Evolutionary conservation across 2,797 vertebrate genomes (phyloP).

Genomic region (Capromys pilorides): DNA sequence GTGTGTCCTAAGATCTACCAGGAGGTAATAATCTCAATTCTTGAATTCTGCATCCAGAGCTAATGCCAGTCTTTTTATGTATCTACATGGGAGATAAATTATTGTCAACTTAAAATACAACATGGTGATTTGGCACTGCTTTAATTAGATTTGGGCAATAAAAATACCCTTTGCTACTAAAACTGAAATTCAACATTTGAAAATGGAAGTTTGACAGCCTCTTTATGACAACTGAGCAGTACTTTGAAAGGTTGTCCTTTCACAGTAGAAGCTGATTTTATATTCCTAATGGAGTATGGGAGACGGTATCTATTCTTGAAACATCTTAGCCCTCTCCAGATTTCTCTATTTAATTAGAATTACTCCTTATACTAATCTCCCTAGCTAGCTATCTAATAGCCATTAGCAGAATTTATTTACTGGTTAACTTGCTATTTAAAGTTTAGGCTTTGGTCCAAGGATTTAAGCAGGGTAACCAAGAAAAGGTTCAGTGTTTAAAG

Average conservation of each 20-base stretch:
- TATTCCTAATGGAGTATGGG: conserved; percentile 73
- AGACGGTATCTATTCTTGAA: conserved; percentile 73
- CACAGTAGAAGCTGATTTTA: conserved; percentile 73
- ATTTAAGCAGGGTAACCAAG: conserved; percentile 70
- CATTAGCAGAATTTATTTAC: conserved; percentile 78
- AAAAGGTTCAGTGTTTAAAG: conserved; percentile 60
- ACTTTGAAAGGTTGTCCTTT: conserved; percentile 68
- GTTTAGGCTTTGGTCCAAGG: conserved; percentile 67
- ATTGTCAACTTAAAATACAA: conserved; percentile 64
- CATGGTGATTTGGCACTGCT: conserved; percentile 53
- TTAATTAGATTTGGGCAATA: conserved; percentile 69
- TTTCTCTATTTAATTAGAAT: conserved; percentile 78
- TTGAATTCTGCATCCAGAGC: conserved; percentile 41
- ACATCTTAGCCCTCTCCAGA: conserved; percentile 72
- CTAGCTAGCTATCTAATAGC: conserved; percentile 73
- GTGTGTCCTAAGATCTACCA: background rate
- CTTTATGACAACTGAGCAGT: conserved; percentile 62
- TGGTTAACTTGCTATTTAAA: conserved; percentile 73
- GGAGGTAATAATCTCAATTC: background rate
- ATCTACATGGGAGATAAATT: conserved; percentile 66
- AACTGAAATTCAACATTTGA: conserved; percentile 64
- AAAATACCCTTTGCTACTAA: conserved; percentile 70
- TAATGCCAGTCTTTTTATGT: conserved; percentile 52
- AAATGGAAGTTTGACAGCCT: conserved; percentile 67
- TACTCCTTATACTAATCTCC: conserved; percentile 64